Conservation (phyloP, 1,140 invertebrate species). For the Teleogryllus occipitalis region DNA sequence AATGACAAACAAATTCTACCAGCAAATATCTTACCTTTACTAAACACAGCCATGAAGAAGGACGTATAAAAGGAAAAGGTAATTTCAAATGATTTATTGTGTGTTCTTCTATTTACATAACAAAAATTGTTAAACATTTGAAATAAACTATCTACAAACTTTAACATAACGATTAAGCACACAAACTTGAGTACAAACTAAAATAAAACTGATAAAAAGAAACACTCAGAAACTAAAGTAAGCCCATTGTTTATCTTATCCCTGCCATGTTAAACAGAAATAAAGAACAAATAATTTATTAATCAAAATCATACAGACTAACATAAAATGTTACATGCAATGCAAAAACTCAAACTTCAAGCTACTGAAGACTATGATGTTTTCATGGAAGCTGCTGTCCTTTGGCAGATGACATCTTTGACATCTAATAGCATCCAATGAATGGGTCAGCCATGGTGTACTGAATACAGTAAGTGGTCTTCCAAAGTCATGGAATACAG, state of each 20-base stretch:
- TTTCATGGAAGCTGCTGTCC: too few species aligned
- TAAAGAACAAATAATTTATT: neutral
- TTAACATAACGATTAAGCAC: neutral
- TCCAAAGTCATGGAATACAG: neutral
- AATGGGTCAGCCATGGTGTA: neutral
- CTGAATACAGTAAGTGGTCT: neutral
- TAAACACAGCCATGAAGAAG: too few species aligned
- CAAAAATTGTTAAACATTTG: neutral
- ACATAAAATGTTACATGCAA: neutral
- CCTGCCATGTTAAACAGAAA: neutral
- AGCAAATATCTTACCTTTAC: too few species aligned
- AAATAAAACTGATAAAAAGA: neutral
- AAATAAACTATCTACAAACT: slow-evolving; percentile 1
- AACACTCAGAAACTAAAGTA: neutral
- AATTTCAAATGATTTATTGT: too few species aligned
- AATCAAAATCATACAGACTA: neutral
- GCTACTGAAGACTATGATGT: too few species aligned
- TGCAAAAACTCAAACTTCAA: neutral
- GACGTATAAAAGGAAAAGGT: too few species aligned
- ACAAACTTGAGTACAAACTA: neutral
- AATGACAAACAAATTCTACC: too few species aligned
- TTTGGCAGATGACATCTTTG: too few species aligned
- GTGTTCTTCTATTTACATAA: neutral
- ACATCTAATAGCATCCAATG: neutral
- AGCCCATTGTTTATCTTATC: neutral